Evolutionary conservation across 2,888 invertebrate genomes (phyloP).

Genomic region (Phrixothrix hirtus): DNA sequence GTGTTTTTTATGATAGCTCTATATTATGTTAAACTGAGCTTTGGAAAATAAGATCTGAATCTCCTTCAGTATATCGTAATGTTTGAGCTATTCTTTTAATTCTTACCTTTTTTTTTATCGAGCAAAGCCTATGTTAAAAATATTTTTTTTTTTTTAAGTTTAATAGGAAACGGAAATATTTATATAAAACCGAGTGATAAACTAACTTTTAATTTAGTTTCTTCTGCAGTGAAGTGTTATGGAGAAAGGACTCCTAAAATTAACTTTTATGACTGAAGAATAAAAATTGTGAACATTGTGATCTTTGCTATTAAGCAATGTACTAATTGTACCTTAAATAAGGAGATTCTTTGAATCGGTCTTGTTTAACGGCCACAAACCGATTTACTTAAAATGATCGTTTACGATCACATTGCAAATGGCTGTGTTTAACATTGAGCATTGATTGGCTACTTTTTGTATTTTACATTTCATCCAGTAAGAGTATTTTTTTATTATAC

Average conservation of each 20-base stretch:
- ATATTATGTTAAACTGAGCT: slow-evolving; percentile 7
- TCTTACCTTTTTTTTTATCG: slow-evolving; percentile 1
- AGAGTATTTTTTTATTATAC: slow-evolving; percentile 32
- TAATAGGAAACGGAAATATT: slow-evolving; percentile 13
- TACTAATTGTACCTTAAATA: slow-evolving; percentile 21
- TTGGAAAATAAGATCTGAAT: slow-evolving; percentile 11
- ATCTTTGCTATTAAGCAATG: slow-evolving; percentile 14
- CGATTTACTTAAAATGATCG: slow-evolving; percentile 5
- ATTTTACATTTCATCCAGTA: slow-evolving; percentile 27
- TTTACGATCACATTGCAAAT: background rate
- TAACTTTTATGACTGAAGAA: slow-evolving; percentile 16
- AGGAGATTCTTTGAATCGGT: slow-evolving; percentile 22
- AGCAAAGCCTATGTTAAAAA: slow-evolving; percentile 2
- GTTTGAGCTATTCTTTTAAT: background rate
- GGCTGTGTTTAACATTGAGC: slow-evolving; percentile 10
- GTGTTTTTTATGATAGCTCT: too few relatives aligned
- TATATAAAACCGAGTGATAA: slow-evolving; percentile 21
- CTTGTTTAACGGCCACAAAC: slow-evolving; percentile 18
- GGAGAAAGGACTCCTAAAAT: slow-evolving; percentile 22
- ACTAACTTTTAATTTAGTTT: slow-evolving; percentile 12
- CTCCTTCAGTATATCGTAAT: slow-evolving; percentile 14
- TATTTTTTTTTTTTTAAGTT: slow-evolving; percentile 15
- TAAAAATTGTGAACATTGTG: slow-evolving; percentile 1
- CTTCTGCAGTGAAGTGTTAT: slow-evolving; percentile 17
- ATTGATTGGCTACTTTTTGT: slow-evolving; percentile 21